Evolutionary conservation across 2,888 invertebrate species (phyloP).

Genomic region (Hypomecis atomaria): DNA sequence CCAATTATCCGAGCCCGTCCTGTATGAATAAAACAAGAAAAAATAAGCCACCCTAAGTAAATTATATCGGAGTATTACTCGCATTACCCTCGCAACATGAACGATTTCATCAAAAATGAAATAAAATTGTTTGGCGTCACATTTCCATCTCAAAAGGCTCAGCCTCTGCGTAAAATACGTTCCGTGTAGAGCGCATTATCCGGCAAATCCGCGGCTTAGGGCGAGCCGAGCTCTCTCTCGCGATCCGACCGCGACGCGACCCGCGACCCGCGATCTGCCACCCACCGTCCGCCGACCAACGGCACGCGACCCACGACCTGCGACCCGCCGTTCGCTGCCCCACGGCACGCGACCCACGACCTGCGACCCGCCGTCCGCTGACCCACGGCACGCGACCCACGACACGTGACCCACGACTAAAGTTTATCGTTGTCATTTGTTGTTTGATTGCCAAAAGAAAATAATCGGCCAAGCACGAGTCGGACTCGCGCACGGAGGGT

Average conservation of each 20-base stretch:
- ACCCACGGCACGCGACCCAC: no score
- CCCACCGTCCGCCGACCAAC: constrained; percentile 1
- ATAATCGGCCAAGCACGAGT: no score
- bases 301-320: neutral
- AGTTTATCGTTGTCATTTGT: no score
- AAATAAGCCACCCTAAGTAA: neutral
- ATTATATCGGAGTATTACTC: neutral
- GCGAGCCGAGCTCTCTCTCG: neutral
- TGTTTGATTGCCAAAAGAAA: no score
- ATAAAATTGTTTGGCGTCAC: constrained; percentile 14
- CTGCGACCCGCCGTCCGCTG: no score
- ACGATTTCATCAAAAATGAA: constrained; percentile 10
- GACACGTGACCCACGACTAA: no score
- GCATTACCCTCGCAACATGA: neutral
- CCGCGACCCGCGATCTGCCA: constrained; percentile 16
- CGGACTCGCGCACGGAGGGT: no score
- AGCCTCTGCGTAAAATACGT: constrained; percentile 17
- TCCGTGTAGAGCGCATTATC: constrained; percentile 14
- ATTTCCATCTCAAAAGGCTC: constrained; percentile 19
- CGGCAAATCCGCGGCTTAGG: constrained; percentile 9
- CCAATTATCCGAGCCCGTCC: no score
- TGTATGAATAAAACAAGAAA: neutral
- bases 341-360: constrained; percentile 10
- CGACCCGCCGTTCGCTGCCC: no score
- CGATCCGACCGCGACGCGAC: neutral